phyloP scores from a whole-genome alignment of 2,113 vertebrate genomes.

The Geococcyx californianus region DNA sequence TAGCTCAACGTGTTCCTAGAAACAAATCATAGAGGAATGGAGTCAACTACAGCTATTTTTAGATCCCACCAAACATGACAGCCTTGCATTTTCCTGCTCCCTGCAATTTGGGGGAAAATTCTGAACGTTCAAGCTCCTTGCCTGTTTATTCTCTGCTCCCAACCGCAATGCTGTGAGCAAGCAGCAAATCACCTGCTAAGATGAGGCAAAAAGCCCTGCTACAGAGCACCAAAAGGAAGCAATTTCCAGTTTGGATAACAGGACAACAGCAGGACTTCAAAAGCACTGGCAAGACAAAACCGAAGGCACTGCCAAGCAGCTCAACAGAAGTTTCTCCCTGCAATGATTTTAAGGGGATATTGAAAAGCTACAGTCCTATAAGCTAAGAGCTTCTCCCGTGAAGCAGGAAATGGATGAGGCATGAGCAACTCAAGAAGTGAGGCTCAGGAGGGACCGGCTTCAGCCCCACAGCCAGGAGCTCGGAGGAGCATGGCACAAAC shows the following conservation, averaged over 20 bases:
- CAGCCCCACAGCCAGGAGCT: accelerated
- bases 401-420: neutral
- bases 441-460: neutral
- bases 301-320: neutral
- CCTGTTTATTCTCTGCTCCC: neutral
- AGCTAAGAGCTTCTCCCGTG: neutral
- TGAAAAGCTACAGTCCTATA: neutral
- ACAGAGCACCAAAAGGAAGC: neutral
- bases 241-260: neutral
- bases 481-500: neutral
- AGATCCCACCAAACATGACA: neutral
- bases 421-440: neutral
- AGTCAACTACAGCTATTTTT: constrained; percentile 12
- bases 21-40: neutral
- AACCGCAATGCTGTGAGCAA: neutral
- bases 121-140: neutral
- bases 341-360: neutral
- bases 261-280: neutral
- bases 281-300: neutral
- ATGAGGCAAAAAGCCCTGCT: neutral
- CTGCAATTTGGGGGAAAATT: neutral
- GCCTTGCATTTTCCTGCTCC: neutral
- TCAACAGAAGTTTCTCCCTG: neutral
- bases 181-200: neutral
- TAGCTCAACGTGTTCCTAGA: neutral